Evolutionary conservation across 2,888 invertebrate species (phyloP).

Genomic region (Pollenia labialis): DNA sequence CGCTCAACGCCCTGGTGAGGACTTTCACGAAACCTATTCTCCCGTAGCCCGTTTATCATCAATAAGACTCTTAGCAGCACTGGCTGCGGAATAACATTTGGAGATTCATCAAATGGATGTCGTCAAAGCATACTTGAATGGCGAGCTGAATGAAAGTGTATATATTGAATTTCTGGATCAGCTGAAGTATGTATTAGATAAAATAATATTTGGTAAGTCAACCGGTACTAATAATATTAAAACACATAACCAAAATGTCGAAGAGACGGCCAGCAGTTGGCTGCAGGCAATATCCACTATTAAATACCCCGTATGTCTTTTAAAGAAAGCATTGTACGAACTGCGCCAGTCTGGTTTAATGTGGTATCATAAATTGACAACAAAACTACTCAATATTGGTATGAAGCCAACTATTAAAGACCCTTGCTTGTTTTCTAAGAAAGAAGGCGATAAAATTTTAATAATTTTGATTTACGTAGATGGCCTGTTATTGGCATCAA

Average conservation of each 20-base stretch:
- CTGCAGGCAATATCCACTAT: neutral
- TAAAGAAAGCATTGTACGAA: conserved; percentile 69
- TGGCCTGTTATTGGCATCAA: conserved; percentile 71
- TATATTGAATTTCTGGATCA: neutral
- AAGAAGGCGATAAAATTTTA: conserved; percentile 57
- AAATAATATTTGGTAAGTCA: neutral
- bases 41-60: conserved; percentile 24
- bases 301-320: conserved; percentile 59
- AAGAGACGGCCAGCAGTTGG: neutral
- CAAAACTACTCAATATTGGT: conserved; percentile 59
- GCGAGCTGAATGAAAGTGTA: conserved; percentile 50
- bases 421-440: conserved; percentile 66
- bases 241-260: neutral
- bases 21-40: neutral
- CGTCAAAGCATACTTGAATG: conserved; percentile 66
- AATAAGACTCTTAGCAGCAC: too few species aligned
- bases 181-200: too few species aligned
- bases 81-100: conserved; percentile 56
- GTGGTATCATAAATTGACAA: conserved; percentile 63
- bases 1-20: conserved; percentile 54
- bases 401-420: too few species aligned
- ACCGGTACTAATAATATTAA: too few species aligned
- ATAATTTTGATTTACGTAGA: conserved; percentile 72
- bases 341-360: conserved; percentile 66
- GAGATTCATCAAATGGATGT: conserved; percentile 70